Evolutionary conservation across 1,140 invertebrate genomes (phyloP), one percentile per base, ranked within the genome.

Genomic region (Apis laboriosa): DNA sequence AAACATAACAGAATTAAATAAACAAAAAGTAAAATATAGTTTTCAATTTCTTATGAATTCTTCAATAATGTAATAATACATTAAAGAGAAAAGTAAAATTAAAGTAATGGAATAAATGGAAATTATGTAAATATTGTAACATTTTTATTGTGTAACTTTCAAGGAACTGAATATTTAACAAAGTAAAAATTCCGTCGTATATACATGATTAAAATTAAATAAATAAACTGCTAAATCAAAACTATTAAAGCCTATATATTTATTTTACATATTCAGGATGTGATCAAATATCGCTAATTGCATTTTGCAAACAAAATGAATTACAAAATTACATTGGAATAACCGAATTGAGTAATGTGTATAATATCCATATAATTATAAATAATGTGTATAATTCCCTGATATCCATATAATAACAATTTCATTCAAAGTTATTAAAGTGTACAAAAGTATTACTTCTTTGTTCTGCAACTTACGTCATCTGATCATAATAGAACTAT

Each of bases 221-320:
- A 67, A 68, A 76, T 34, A 12, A 24, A 76, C 28, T 28, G 17
- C 1, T 49, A 17, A 75, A 63, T 74, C n/a, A 17, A 17, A 21
- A 56, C 61, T 7, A 17, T n/a, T 34, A 53, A 64, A 9, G 28
- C 17, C n/a, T 56, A 63, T 17, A 64, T 8, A 53, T 72, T 56
- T n/a, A 11, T 24, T 12, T n/a, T 56, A 51, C 53, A 21, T 8
- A 13, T 24, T 21, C 17, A 60, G 24, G 51, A 81, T 24, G 53
- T 67, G 53, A 19, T 58, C n/a, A 43, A 58, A 24, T n/a, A 75
- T 55, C 19, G 24, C 5, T 11, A n/a, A 28, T 24, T 28, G 61
- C 28, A 80, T 80, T 77, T 77, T 68, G 21, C 55, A 17, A 60
- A 60, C 24, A 76, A 76, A 76, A 77, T 34, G 43, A 21, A 77